Conservation (phyloP, 2,888 invertebrate genomes). For the Arrhopalites spinosus region DNA sequence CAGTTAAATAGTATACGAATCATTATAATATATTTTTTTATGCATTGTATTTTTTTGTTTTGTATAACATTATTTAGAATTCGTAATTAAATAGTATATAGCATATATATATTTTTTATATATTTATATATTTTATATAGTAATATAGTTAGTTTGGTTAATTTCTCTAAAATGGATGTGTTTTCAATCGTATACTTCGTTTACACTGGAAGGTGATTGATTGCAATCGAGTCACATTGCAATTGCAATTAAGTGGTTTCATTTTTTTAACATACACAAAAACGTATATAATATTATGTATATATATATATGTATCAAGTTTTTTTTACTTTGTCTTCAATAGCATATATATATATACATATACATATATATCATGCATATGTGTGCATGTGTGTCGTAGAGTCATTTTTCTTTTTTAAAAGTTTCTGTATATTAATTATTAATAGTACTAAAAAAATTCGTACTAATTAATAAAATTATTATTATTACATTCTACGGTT, state of each 20-base stretch:
- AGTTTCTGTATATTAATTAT: neutral
- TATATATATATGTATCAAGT: conserved; percentile 16
- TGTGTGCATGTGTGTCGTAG: neutral
- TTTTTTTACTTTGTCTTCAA: neutral
- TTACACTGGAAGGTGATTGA: conserved; percentile 55
- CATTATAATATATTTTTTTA: conserved; percentile 1
- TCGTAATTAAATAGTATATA: conserved; percentile 14
- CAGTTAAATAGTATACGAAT: conserved; percentile 10
- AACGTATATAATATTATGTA: neutral
- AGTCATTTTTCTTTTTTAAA: neutral
- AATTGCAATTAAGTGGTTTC: conserved; percentile 19
- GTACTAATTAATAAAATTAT: neutral
- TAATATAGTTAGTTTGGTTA: conserved; percentile 22
- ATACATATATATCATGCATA: neutral
- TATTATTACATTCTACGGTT: neutral
- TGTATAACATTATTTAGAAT: conserved; percentile 18
- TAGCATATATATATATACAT: conserved; percentile 9
- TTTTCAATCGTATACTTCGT: conserved; percentile 56
- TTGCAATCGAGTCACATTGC: conserved; percentile 35
- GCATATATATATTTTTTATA: neutral
- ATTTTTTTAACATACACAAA: neutral
- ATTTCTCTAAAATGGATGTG: conserved; percentile 54
- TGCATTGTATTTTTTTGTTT: neutral
- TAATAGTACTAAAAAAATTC: conserved; percentile 17
- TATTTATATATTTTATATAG: conserved; percentile 11